phyloP scores from a whole-genome alignment of 2,113 vertebrate genomes.

The Myrmophylax atrothorax region DNA sequence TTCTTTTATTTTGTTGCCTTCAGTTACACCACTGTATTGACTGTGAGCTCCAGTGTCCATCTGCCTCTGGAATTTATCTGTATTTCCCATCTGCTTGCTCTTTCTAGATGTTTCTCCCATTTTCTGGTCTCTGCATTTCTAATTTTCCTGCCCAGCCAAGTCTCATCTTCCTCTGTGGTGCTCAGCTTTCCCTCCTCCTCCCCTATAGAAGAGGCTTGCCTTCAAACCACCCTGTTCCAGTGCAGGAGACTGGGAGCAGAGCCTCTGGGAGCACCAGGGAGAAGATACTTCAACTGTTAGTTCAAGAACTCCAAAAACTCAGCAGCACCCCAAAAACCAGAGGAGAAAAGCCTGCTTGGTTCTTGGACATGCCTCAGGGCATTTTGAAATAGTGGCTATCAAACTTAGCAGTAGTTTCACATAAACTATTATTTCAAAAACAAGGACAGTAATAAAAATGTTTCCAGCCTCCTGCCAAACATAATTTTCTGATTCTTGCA shows the following conservation, averaged over 20 bases:
- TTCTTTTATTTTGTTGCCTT: not conserved
- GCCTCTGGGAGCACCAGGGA: not conserved
- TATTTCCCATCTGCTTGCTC: not conserved
- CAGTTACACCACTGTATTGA: not conserved
- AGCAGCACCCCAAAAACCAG: not conserved
- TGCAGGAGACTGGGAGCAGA: not conserved
- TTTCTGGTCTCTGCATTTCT: not conserved
- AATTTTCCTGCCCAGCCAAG: not conserved
- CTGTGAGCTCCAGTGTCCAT: not conserved
- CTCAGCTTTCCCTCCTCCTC: not conserved
- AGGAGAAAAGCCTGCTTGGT: not conserved
- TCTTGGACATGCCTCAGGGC: not conserved
- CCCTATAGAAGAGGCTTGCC: not conserved
- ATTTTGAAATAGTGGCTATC: not conserved
- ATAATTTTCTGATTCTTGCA: not conserved
- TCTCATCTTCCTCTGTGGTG: not conserved
- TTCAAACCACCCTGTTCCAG: rapidly evolving
- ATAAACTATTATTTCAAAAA: not conserved
- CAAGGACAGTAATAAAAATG: not conserved
- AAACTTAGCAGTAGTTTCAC: not conserved
- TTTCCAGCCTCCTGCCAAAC: not conserved
- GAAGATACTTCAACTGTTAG: not conserved
- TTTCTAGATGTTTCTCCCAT: not conserved
- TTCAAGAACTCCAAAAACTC: not conserved
- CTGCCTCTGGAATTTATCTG: not conserved